Evolutionary conservation across 2,113 vertebrate genomes (phyloP).

Genomic region (Pseudorhombus dupliciocellatus): DNA sequence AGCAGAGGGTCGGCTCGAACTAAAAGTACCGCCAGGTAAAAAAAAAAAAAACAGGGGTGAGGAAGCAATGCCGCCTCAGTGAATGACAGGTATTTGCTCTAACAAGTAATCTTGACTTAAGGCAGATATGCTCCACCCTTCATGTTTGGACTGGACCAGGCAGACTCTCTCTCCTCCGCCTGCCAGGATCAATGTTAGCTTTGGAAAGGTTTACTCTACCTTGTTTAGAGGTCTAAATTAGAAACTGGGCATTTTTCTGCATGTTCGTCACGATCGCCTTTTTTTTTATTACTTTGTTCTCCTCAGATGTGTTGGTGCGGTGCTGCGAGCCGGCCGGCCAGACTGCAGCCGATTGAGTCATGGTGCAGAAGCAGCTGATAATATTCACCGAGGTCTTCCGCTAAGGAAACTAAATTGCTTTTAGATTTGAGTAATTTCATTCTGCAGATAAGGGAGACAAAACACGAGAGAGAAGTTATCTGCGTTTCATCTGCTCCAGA

Average conservation of each 20-base stretch:
- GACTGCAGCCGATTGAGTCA: constrained; percentile 33
- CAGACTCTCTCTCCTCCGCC: constrained; percentile 25
- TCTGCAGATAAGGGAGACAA: constrained; percentile 26
- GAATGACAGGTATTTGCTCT: constrained; percentile 60
- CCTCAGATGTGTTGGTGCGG: constrained; percentile 19
- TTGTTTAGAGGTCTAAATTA: constrained; percentile 29
- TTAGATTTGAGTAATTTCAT: constrained; percentile 45
- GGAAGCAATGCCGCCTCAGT: constrained; percentile 47
- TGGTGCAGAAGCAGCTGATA: constrained; percentile 47
- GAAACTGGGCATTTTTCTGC: constrained; percentile 12
- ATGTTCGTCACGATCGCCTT: neutral
- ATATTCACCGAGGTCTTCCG: constrained; percentile 47
- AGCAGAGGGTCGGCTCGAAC: neutral
- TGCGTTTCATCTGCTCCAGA: constrained; percentile 29
- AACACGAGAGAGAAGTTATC: constrained; percentile 28
- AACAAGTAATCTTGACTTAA: constrained; percentile 54
- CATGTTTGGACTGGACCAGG: constrained; percentile 55
- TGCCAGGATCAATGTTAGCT: constrained; percentile 44
- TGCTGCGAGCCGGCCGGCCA: constrained; percentile 35
- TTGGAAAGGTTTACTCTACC: constrained; percentile 14
- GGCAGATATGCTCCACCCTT: constrained; percentile 52
- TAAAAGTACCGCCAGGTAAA: neutral
- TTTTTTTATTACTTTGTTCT: constrained; percentile 23
- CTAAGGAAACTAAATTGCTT: constrained; percentile 41
- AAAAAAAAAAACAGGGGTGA: constrained; percentile 17